Conservation (phyloP, 2,888 invertebrate species). For the Marronus borbonicus region DNA sequence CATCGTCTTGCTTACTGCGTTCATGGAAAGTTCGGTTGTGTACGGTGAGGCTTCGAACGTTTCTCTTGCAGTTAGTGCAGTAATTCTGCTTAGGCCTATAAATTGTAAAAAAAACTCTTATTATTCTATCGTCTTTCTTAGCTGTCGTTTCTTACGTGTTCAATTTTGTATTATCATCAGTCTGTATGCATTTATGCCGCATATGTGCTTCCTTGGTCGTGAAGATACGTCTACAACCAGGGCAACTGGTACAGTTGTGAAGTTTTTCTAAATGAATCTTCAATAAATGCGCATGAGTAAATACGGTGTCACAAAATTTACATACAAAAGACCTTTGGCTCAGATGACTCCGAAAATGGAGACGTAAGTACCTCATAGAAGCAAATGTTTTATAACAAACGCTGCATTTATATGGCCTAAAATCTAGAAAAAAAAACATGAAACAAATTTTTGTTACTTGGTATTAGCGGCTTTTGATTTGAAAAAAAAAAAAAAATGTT, state of each 20-base stretch:
- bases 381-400: conserved; percentile 36
- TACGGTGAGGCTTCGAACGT: conserved; percentile 27
- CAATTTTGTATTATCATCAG: neutral
- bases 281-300: conserved; percentile 19
- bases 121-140: neutral
- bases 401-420: conserved; percentile 37
- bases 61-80: conserved; percentile 35
- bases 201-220: neutral
- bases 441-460: neutral
- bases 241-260: conserved; percentile 4
- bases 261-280: conserved; percentile 19
- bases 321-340: conserved; percentile 10
- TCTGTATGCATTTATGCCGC: neutral
- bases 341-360: conserved; percentile 14
- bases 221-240: neutral
- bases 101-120: neutral
- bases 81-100: conserved; percentile 25
- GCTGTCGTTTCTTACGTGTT: neutral
- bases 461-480: too few relatives aligned
- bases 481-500: too few relatives aligned
- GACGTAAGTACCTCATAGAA: conserved; percentile 25
- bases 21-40: conserved; percentile 24
- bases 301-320: conserved; percentile 17
- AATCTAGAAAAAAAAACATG: conserved; percentile 7
- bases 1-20: neutral